Percentiles rank a stretch among this genome's conserved stretches.
Evolutionary conservation across 2,113 vertebrate genomes (phyloP).

Genomic region (Muntiacus muntjak): DNA sequence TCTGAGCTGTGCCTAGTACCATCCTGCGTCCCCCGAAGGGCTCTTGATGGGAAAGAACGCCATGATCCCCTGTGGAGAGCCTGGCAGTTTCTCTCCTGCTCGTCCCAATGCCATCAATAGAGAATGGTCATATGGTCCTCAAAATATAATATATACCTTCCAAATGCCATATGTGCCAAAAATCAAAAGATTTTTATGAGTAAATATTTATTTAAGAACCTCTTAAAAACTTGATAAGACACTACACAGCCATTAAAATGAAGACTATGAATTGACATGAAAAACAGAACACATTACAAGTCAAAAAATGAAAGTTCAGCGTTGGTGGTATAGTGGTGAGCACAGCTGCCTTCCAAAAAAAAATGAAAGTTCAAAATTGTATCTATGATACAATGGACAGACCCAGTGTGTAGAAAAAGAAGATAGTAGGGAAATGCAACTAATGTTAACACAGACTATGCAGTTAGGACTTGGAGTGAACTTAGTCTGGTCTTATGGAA

Average conservation of each 20-base stretch:
- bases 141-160: not conserved
- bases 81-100: not conserved
- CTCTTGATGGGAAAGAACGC: not conserved
- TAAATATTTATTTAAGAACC: not conserved
- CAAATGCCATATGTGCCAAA: not conserved
- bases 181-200: not conserved
- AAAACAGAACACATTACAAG: not conserved
- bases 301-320: not conserved
- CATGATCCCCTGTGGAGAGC: accelerated
- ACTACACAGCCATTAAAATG: not conserved
- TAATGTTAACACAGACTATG: not conserved
- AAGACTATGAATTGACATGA: not conserved
- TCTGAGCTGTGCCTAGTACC: not conserved
- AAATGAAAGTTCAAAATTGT: not conserved
- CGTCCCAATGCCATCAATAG: not conserved
- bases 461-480: not conserved
- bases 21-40: not conserved
- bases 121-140: not conserved
- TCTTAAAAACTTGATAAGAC: not conserved
- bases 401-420: not conserved
- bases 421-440: not conserved
- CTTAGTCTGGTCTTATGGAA: not conserved
- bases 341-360: not conserved
- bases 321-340: not conserved
- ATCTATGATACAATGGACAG: not conserved